These are phyloP conservation scores for Agonopterix heracliana DNA, from an alignment of 2,888 invertebrate species.

Conservation along the genomic window DNA sequence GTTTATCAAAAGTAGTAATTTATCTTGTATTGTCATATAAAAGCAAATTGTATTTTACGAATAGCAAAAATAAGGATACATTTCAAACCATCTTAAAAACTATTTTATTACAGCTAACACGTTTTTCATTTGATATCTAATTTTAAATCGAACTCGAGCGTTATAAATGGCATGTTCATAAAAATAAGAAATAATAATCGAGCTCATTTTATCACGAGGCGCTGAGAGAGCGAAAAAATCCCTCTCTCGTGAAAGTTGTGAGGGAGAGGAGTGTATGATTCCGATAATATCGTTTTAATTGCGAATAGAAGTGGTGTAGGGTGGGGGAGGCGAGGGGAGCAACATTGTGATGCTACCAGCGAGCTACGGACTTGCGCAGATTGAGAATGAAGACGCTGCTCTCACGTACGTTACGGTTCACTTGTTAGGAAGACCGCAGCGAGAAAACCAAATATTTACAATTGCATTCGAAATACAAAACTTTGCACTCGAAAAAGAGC, in stretches of 20 bases:
- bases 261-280: constrained; percentile 41
- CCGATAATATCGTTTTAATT: constrained; percentile 66
- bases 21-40: no score
- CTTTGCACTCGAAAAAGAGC: constrained; percentile 54
- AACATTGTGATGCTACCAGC: constrained; percentile 51
- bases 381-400: constrained; percentile 44
- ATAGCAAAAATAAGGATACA: no score
- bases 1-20: no score
- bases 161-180: not conserved
- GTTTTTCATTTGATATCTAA: not conserved
- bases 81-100: no score
- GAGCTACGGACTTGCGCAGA: constrained; percentile 35
- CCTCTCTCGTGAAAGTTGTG: constrained; percentile 31
- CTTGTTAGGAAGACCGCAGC: constrained; percentile 57
- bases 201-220: constrained; percentile 5
- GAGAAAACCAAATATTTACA: constrained; percentile 61
- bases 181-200: constrained; percentile 3
- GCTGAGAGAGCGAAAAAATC: constrained; percentile 14
- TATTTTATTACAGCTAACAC: no score
- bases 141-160: not conserved
- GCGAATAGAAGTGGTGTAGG: constrained; percentile 42
- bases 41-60: no score
- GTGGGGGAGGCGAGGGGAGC: constrained; percentile 23
- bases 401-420: constrained; percentile 55
- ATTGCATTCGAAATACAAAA: constrained; percentile 60